phyloP scores from a whole-genome alignment of 92 coral and sea anemone species.

The Epizoanthus scotinus region DNA sequence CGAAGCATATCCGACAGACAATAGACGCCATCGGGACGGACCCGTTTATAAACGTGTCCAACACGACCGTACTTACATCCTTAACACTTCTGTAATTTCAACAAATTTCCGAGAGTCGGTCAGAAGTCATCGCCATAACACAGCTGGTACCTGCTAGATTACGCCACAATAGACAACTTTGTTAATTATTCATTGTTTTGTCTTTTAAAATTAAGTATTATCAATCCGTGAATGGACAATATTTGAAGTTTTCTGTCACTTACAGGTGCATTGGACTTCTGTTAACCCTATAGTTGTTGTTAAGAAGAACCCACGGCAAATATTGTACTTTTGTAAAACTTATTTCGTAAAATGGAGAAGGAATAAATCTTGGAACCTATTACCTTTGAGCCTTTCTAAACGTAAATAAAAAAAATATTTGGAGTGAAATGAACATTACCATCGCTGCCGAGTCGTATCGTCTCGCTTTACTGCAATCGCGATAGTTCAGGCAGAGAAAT shows the following conservation, averaged over 20 bases:
- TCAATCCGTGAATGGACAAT: neutral
- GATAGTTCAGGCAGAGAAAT: too few relatives aligned
- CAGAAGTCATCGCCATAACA: neutral
- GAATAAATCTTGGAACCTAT: too few relatives aligned
- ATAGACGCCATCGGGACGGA: constrained; percentile 16
- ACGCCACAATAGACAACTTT: constrained; percentile 3
- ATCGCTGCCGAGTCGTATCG: too few relatives aligned
- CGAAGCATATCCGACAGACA: constrained; percentile 3
- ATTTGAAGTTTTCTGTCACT: neutral
- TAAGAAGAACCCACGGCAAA: too few relatives aligned
- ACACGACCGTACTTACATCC: neutral
- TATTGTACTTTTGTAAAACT: too few relatives aligned
- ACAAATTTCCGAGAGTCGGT: neutral
- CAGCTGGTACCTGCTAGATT: constrained; percentile 30
- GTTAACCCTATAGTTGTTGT: too few relatives aligned
- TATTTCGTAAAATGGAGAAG: too few relatives aligned
- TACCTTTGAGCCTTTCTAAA: too few relatives aligned
- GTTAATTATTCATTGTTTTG: constrained; percentile 14
- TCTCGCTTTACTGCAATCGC: too few relatives aligned
- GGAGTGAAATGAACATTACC: too few relatives aligned
- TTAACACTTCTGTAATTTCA: neutral
- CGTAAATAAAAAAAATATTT: too few relatives aligned
- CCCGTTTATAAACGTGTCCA: neutral
- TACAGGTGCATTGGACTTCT: too few relatives aligned
- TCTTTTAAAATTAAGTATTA: neutral